A percentile compares a stretch with the other conserved stretches of the same genome.
These are phyloP conservation scores for Coelopa pilipes DNA, from an alignment of 2,888 invertebrate genomes.

Conservation along the genomic window DNA sequence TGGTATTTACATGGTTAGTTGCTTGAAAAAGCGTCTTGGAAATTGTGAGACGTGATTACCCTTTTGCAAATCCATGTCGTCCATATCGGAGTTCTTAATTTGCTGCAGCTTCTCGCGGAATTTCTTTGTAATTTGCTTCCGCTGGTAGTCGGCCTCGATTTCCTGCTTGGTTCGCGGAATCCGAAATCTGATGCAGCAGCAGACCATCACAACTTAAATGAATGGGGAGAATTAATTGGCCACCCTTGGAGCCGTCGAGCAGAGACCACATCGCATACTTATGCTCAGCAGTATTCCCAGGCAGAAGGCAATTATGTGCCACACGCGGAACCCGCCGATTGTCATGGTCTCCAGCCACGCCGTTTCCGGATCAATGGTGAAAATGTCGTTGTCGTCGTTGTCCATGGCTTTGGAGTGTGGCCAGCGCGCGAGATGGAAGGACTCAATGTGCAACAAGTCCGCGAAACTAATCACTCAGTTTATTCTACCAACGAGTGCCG, in stretches of 20 bases:
- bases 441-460: conserved; percentile 32
- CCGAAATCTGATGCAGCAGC: conserved; percentile 90
- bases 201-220: conserved; percentile 80
- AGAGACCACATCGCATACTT: conserved; percentile 67
- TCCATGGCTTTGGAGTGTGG: conserved; percentile 43
- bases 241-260: background rate
- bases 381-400: conserved; percentile 53
- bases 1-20: too few relatives aligned
- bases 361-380: conserved; percentile 67
- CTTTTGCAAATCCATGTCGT: conserved; percentile 69
- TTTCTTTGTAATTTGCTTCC: conserved; percentile 83
- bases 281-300: conserved; percentile 73
- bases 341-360: conserved; percentile 80
- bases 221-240: conserved; percentile 17
- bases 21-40: too few relatives aligned
- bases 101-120: conserved; percentile 83
- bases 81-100: conserved; percentile 88
- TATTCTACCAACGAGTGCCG: background rate
- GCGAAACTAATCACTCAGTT: background rate
- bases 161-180: conserved; percentile 95
- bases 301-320: conserved; percentile 83
- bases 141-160: conserved; percentile 91
- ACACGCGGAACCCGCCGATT: conserved; percentile 77
- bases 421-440: conserved; percentile 27
- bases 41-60: conserved; percentile 49